A percentile compares a stretch with the other conserved stretches of the same genome.
These are phyloP conservation scores for Synergus japonicus DNA, from an alignment of 2,888 invertebrate genomes.

Conservation along the genomic window DNA sequence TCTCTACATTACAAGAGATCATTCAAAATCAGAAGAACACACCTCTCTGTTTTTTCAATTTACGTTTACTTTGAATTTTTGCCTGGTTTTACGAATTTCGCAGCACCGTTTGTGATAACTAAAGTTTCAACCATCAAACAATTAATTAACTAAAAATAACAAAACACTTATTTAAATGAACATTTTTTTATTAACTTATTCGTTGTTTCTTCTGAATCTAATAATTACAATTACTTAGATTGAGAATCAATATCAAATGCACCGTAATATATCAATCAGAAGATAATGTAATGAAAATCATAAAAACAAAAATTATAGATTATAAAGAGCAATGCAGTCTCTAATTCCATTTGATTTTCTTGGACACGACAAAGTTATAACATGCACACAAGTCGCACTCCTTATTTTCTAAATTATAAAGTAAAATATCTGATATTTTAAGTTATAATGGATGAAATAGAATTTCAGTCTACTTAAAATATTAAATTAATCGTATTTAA, in stretches of 20 bases:
- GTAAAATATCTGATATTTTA: neutral
- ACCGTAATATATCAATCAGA: neutral
- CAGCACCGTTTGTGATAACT: too few relatives aligned
- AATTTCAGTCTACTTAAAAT: neutral
- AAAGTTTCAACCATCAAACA: too few relatives aligned
- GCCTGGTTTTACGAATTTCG: too few relatives aligned
- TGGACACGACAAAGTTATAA: neutral
- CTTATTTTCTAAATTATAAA: neutral
- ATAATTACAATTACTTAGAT: neutral
- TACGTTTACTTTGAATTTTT: too few relatives aligned
- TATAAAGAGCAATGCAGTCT: neutral
- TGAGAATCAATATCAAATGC: neutral
- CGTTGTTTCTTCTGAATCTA: neutral
- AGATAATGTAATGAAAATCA: neutral
- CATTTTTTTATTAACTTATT: neutral
- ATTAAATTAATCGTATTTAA: neutral
- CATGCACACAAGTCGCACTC: neutral
- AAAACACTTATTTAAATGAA: neutral
- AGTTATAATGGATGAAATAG: neutral
- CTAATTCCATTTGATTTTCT: neutral
- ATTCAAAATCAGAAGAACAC: conserved; percentile 96
- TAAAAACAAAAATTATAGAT: neutral
- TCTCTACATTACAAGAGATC: conserved; percentile 98
- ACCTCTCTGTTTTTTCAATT: conserved; percentile 86
- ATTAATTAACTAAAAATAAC: neutral